Conservation (phyloP, 2,888 invertebrate species). For the Pycnomerus fuliginosus region DNA sequence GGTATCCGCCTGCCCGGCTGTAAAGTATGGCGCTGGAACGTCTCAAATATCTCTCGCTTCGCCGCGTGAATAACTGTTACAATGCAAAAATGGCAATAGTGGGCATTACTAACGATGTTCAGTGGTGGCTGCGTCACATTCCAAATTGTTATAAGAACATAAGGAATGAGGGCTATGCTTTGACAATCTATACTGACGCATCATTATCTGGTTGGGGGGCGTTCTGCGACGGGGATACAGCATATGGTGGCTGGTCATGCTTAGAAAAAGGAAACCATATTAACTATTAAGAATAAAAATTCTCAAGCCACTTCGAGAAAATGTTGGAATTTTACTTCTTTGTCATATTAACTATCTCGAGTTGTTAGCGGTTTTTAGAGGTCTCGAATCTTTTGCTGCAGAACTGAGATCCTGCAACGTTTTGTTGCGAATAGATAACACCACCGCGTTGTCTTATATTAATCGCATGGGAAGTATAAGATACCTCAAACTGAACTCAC, state of each 20-base stretch:
- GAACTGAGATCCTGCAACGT: slow-evolving; percentile 8
- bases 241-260: slow-evolving; percentile 28
- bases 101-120: slow-evolving; percentile 2
- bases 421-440: slow-evolving; percentile 22
- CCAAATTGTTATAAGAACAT: not conserved
- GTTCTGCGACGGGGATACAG: slow-evolving; percentile 8
- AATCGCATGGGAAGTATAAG: slow-evolving; percentile 4
- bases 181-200: slow-evolving; percentile 23
- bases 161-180: not conserved
- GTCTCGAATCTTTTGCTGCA: slow-evolving; percentile 23
- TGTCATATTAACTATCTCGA: too few species aligned
- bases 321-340: too few species aligned
- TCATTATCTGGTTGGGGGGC: slow-evolving; percentile 30
- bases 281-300: too few species aligned
- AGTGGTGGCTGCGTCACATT: slow-evolving; percentile 1
- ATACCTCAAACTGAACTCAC: not conserved
- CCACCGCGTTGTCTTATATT: slow-evolving; percentile 1
- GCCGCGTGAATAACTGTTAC: not conserved
- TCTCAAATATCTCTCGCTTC: not conserved
- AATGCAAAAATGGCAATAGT: slow-evolving; percentile 11
- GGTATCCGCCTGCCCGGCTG: slow-evolving; percentile 19
- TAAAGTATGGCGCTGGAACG: slow-evolving; percentile 11
- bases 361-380: slow-evolving; percentile 21
- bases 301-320: too few species aligned
- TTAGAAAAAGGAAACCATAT: slow-evolving; percentile 22